Conservation (phyloP, 1,140 invertebrate genomes). For the Lasioglossum albipes region DNA sequence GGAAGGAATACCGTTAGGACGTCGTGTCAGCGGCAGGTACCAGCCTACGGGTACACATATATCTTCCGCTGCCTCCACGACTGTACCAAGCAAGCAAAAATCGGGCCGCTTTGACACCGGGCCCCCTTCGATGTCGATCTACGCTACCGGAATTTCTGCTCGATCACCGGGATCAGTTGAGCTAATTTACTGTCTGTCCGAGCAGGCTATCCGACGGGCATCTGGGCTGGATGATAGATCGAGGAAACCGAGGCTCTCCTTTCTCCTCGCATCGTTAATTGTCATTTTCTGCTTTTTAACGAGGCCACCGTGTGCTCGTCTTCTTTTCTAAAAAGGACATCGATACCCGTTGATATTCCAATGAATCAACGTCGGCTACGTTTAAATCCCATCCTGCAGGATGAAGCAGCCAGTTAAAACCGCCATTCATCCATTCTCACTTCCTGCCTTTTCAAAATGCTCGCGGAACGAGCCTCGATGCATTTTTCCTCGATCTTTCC, state of each 20-base stretch:
- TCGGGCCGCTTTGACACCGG: constrained; percentile 25
- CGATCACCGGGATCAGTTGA: background rate
- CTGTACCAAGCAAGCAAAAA: constrained; percentile 17
- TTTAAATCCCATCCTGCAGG: no score
- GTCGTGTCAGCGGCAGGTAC: constrained; percentile 75
- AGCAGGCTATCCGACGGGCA: background rate
- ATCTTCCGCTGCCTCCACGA: background rate
- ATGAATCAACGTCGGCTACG: no score
- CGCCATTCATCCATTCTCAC: no score
- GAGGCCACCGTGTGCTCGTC: no score
- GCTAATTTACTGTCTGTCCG: constrained; percentile 1
- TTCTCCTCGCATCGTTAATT: background rate
- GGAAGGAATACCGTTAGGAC: constrained; percentile 75
- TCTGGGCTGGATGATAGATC: constrained; percentile 1
- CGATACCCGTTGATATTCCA: no score
- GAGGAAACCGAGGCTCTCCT: background rate
- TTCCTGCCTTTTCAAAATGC: no score
- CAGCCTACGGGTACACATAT: constrained; percentile 59
- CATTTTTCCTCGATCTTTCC: no score
- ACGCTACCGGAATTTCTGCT: constrained; percentile 23
- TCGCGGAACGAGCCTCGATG: no score
- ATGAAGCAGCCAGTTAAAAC: no score
- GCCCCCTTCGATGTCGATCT: constrained; percentile 2
- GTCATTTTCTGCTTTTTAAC: no score
- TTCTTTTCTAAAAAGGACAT: no score